A percentile compares a stretch with the other conserved stretches of the same genome.
These are phyloP conservation scores for Dichetophora obliterata DNA, from an alignment of 2,888 invertebrate species.

Conservation along the genomic window DNA sequence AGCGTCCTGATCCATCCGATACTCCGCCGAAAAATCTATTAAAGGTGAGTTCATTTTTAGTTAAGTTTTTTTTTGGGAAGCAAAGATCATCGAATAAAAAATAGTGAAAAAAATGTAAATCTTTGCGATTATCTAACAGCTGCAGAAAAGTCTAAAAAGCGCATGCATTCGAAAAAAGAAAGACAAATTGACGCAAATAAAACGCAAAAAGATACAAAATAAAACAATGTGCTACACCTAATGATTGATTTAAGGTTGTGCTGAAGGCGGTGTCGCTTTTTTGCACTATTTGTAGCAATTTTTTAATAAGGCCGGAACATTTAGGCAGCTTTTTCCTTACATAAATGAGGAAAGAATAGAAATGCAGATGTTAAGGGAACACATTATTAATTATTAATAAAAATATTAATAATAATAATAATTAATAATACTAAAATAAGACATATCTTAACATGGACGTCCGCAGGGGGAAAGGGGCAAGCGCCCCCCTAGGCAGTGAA, in stretches of 20 bases:
- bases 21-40: conserved; percentile 61
- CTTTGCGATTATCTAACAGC: conserved; percentile 35
- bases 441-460: too few relatives aligned
- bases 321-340: not conserved
- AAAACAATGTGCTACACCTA: conserved; percentile 42
- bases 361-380: not conserved
- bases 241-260: conserved; percentile 64
- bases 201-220: conserved; percentile 27
- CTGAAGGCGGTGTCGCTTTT: conserved; percentile 31
- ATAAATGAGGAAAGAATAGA: not conserved
- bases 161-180: conserved; percentile 14
- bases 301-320: too few relatives aligned
- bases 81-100: conserved; percentile 37
- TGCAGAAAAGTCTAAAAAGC: conserved; percentile 24
- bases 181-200: not conserved
- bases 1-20: conserved; percentile 62
- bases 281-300: not conserved
- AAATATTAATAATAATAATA: too few relatives aligned
- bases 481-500: too few relatives aligned
- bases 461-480: too few relatives aligned
- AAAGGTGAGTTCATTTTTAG: conserved; percentile 56
- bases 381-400: not conserved
- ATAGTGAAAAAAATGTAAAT: conserved; percentile 24
- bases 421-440: too few relatives aligned
- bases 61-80: not conserved